Evolutionary conservation across 2,888 invertebrate species (phyloP).

Genomic region (Eupithecia exiguata): DNA sequence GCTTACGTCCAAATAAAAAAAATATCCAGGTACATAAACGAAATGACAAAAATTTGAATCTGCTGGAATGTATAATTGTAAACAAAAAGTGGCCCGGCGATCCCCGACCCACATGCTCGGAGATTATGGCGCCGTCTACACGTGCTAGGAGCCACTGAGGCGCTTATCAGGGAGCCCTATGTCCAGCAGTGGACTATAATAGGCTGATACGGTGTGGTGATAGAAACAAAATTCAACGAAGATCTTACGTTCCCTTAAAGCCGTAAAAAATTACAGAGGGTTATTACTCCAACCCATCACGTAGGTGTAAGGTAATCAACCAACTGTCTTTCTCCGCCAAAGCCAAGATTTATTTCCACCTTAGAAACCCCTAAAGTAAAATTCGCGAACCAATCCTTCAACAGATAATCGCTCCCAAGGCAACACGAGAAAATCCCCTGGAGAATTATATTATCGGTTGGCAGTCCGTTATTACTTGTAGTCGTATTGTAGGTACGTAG

Average conservation of each 20-base stretch:
- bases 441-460: neutral
- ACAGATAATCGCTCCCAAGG: conserved; percentile 9
- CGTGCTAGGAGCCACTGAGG: too few relatives aligned
- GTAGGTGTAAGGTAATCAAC: neutral
- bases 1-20: too few relatives aligned
- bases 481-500: neutral
- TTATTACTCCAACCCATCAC: neutral
- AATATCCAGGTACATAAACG: too few relatives aligned
- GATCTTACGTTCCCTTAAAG: neutral
- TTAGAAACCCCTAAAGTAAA: neutral
- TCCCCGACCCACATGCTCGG: too few relatives aligned
- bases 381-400: conserved; percentile 1
- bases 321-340: neutral
- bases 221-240: neutral
- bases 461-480: conserved; percentile 9
- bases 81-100: too few relatives aligned
- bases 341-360: conserved; percentile 6
- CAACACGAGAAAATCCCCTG: neutral
- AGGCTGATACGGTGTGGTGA: neutral
- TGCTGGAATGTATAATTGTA: too few relatives aligned
- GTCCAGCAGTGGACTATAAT: too few relatives aligned
- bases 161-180: too few relatives aligned
- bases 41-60: too few relatives aligned
- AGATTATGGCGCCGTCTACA: too few relatives aligned
- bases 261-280: neutral